Conservation (phyloP, 2,888 invertebrate species). For the Philereme vetulata region DNA sequence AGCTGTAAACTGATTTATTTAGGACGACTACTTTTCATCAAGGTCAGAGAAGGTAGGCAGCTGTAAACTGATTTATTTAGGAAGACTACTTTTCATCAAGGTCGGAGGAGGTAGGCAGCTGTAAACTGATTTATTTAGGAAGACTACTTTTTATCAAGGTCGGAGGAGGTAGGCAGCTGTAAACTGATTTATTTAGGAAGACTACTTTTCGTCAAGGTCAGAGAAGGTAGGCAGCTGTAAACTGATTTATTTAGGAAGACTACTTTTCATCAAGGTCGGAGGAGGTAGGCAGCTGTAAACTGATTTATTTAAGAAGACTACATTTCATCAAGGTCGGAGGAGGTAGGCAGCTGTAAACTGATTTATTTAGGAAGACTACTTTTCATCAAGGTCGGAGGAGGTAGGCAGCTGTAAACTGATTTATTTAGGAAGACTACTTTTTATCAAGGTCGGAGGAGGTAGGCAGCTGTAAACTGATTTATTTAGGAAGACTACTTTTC, state of each 20-base stretch:
- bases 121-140: conserved; percentile 34
- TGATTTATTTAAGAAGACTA: conserved; percentile 31
- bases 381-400: conserved; percentile 22
- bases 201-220: conserved; percentile 25
- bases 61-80: conserved; percentile 32
- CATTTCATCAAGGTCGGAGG: conserved; percentile 24
- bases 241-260: conserved; percentile 32
- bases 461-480: conserved; percentile 23
- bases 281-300: not conserved
- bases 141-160: conserved; percentile 25
- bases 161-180: not conserved
- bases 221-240: not conserved
- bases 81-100: conserved; percentile 25
- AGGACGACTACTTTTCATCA: conserved; percentile 25
- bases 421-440: conserved; percentile 28
- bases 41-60: conserved; percentile 9
- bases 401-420: conserved; percentile 16
- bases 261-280: conserved; percentile 25
- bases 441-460: conserved; percentile 19
- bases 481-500: conserved; percentile 26
- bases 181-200: conserved; percentile 33
- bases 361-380: conserved; percentile 31
- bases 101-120: conserved; percentile 4
- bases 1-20: conserved; percentile 31
- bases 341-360: not conserved